These are phyloP conservation scores for Lepidurus couesii DNA, from an alignment of 1,140 invertebrate genomes.

Conservation along the genomic window DNA sequence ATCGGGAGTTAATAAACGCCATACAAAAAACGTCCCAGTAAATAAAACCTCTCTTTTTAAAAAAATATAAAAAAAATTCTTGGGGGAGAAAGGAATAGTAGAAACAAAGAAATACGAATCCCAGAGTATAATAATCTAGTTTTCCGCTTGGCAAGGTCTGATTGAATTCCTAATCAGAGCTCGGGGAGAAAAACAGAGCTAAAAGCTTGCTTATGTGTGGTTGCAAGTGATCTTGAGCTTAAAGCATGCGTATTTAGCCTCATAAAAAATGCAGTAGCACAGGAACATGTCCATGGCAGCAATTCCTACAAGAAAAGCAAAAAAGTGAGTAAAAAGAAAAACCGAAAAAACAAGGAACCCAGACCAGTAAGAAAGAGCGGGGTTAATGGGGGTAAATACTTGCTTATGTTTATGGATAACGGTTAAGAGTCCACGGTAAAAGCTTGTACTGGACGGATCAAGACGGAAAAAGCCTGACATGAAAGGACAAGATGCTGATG, in stretches of 20 bases:
- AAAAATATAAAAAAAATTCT: too few relatives aligned
- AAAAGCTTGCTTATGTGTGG: neutral
- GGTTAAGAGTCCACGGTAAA: neutral
- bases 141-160: neutral
- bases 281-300: neutral
- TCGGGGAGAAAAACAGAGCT: neutral
- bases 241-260: neutral
- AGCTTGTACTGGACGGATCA: neutral
- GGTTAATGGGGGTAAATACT: constrained; percentile 11
- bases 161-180: constrained; percentile 15
- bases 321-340: neutral
- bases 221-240: constrained; percentile 19
- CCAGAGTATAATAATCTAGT: neutral
- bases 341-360: neutral
- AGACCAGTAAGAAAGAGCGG: neutral
- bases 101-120: neutral
- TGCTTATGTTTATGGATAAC: constrained; percentile 16
- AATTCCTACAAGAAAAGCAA: neutral
- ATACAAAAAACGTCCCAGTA: too few relatives aligned
- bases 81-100: too few relatives aligned
- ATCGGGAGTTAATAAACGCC: too few relatives aligned
- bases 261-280: constrained; percentile 19
- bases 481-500: constrained; percentile 14
- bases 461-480: neutral
- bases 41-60: too few relatives aligned